phyloP scores from a whole-genome alignment of 2,797 vertebrate species.

The Falco columbarius region DNA sequence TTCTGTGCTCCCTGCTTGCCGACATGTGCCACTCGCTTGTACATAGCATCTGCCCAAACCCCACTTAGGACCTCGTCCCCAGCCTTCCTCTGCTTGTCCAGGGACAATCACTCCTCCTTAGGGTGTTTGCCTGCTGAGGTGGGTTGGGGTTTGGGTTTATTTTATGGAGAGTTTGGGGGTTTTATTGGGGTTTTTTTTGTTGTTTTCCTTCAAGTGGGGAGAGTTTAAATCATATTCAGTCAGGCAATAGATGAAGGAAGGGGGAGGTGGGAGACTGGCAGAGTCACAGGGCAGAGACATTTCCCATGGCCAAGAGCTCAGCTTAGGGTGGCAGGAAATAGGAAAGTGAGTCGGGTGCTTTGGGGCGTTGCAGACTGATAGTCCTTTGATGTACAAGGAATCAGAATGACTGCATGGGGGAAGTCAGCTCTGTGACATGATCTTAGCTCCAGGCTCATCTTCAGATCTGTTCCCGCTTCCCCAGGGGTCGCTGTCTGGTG shows the following conservation, averaged over 20 bases:
- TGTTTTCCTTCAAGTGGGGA: no score
- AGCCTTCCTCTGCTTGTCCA: not conserved
- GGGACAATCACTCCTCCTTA: not conserved
- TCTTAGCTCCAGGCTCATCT: not conserved
- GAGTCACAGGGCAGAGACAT: not conserved
- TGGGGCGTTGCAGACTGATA: not conserved
- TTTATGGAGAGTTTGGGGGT: no score
- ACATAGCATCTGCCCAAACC: not conserved
- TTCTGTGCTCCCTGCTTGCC: not conserved
- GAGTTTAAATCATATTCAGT: not conserved
- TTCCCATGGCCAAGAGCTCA: not conserved
- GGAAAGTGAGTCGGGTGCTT: not conserved
- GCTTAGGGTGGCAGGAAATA: not conserved
- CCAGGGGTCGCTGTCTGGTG: not conserved
- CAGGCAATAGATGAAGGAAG: not conserved
- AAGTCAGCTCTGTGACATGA: not conserved
- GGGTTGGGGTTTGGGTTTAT: not conserved
- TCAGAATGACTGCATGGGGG: not conserved
- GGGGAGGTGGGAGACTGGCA: not conserved
- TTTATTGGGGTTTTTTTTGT: not conserved
- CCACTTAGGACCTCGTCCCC: not conserved
- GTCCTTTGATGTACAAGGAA: not conserved
- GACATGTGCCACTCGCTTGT: not conserved
- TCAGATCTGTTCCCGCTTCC: not conserved
- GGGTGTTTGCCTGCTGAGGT: not conserved